Evolutionary conservation across 2,888 invertebrate species (phyloP).

Genomic region (Danaus chrysippus): DNA sequence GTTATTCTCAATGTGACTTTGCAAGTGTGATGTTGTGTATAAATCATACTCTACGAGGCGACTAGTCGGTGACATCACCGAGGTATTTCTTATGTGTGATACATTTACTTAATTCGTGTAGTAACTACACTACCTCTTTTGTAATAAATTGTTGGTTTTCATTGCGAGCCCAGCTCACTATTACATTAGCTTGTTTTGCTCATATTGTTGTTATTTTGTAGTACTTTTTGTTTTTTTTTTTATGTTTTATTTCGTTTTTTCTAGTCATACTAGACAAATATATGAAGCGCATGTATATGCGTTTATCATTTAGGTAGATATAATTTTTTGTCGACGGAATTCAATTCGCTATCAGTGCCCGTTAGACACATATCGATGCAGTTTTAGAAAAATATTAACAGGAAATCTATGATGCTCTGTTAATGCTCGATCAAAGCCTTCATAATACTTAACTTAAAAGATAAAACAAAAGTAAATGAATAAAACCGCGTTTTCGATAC

Average conservation of each 20-base stretch:
- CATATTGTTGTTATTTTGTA: conserved; percentile 57
- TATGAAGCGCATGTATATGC: conserved; percentile 42
- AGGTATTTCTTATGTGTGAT: conserved; percentile 53
- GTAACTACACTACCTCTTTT: conserved; percentile 76
- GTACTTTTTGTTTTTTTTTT: conserved; percentile 40
- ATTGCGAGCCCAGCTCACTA: conserved; percentile 69
- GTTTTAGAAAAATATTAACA: conserved; percentile 47
- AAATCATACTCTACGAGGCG: conserved; percentile 48
- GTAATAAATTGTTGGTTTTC: conserved; percentile 51
- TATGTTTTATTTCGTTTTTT: conserved; percentile 42
- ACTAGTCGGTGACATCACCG: conserved; percentile 35
- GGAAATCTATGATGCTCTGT: conserved; percentile 37
- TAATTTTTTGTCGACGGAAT: conserved; percentile 45
- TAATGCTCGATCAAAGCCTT: conserved; percentile 31
- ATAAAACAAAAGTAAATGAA: neutral
- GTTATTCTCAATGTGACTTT: conserved; percentile 73
- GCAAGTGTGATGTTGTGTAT: conserved; percentile 76
- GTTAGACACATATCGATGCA: conserved; percentile 62
- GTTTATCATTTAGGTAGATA: conserved; percentile 45
- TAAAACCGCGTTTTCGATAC: neutral
- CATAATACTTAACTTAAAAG: neutral
- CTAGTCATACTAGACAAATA: conserved; percentile 61
- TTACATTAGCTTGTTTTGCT: conserved; percentile 51
- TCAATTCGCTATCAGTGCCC: conserved; percentile 53
- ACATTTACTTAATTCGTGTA: conserved; percentile 61